Percentiles rank a stretch among this genome's conserved stretches.
Conservation (phyloP, 2,113 vertebrate species). For the Benitochromis conjunctus region DNA sequence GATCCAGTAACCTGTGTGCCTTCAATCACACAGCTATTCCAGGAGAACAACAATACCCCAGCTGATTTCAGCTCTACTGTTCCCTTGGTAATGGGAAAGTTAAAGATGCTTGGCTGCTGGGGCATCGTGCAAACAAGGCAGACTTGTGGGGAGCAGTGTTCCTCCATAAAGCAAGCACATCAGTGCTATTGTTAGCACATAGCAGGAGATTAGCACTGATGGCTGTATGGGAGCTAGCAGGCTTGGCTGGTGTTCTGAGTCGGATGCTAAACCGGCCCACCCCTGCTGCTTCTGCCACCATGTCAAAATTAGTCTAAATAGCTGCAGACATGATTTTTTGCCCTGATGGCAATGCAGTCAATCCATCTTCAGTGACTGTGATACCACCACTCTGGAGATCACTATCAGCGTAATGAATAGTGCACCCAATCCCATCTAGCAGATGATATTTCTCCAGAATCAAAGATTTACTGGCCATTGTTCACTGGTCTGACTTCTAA, state of each 20-base stretch:
- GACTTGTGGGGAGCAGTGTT: conserved; percentile 28
- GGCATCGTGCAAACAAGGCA: conserved; percentile 33
- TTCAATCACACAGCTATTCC: conserved; percentile 53
- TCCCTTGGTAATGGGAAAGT: conserved; percentile 39
- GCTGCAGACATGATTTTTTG: conserved; percentile 49
- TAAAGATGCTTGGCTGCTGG: conserved; percentile 49
- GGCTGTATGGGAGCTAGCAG: conserved; percentile 46
- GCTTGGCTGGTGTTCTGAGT: conserved; percentile 57
- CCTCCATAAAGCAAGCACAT: conserved; percentile 57
- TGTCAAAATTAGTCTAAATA: conserved; percentile 60
- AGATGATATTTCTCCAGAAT: conserved; percentile 8
- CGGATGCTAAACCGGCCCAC: conserved; percentile 43
- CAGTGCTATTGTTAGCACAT: conserved; percentile 67
- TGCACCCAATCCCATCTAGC: conserved; percentile 7
- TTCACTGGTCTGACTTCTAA: conserved; percentile 19
- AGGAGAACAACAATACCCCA: conserved; percentile 22
- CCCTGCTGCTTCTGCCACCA: conserved; percentile 47
- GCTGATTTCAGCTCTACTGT: conserved; percentile 54
- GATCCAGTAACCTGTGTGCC: conserved; percentile 32
- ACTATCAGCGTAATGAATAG: conserved; percentile 43
- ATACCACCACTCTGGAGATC: conserved; percentile 35
- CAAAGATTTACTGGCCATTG: neutral
- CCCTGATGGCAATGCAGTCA: conserved; percentile 25
- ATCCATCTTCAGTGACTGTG: conserved; percentile 37
- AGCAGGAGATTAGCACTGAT: conserved; percentile 64